Percentiles rank a stretch among this genome's conserved stretches.
Conservation (phyloP, 2,888 invertebrate genomes). For the Octodonta nipae region DNA sequence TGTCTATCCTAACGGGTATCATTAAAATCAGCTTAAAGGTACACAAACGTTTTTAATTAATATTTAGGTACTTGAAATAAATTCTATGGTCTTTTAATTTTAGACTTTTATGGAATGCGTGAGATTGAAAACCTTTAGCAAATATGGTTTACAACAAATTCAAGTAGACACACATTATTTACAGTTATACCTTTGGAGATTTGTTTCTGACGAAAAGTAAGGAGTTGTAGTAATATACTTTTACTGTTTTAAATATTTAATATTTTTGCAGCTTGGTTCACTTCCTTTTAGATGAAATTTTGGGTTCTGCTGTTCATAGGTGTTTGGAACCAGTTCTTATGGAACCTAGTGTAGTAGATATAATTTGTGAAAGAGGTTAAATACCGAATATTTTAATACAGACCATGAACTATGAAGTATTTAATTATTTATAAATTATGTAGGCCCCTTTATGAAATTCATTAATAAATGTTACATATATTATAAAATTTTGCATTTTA, state of each 20-base stretch:
- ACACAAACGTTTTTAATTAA: slow-evolving; percentile 11
- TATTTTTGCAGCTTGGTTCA: slow-evolving; percentile 61
- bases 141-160: slow-evolving; percentile 92
- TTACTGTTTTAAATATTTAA: slow-evolving; percentile 6
- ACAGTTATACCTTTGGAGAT: slow-evolving; percentile 89
- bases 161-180: slow-evolving; percentile 97
- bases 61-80: background rate
- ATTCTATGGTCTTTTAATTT: slow-evolving; percentile 9
- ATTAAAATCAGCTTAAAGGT: slow-evolving; percentile 93
- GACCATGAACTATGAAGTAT: no score
- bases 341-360: slow-evolving; percentile 91
- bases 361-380: slow-evolving; percentile 72
- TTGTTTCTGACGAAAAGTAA: slow-evolving; percentile 88
- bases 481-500: no score
- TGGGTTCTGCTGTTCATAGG: slow-evolving; percentile 85
- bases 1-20: slow-evolving; percentile 89
- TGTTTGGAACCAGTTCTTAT: slow-evolving; percentile 86
- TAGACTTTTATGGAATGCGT: slow-evolving; percentile 92
- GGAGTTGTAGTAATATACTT: slow-evolving; percentile 14
- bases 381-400: no score
- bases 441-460: no score
- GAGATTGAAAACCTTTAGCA: slow-evolving; percentile 83
- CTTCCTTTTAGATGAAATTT: slow-evolving; percentile 86
- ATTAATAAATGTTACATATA: no score
- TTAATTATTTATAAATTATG: no score